A percentile compares a stretch with the other conserved stretches of the same genome.
phyloP scores from a whole-genome alignment of 2,797 vertebrate species.

The Halcyon badia region DNA sequence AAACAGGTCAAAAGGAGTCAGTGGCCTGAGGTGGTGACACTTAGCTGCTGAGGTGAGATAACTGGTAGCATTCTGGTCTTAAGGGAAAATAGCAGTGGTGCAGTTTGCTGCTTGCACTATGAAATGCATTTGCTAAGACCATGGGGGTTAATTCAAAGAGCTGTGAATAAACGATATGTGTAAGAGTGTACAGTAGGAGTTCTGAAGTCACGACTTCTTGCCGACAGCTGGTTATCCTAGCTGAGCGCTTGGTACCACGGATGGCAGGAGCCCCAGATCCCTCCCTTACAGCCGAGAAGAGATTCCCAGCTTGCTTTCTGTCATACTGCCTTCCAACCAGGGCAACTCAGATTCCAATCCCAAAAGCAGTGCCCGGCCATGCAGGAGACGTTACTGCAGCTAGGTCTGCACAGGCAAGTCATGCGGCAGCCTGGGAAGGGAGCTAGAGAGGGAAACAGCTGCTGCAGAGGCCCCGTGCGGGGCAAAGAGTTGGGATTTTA shows the following conservation, averaged over 20 bases:
- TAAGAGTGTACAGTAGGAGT: background rate
- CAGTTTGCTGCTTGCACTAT: background rate
- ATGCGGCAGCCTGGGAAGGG: background rate
- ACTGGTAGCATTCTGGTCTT: background rate
- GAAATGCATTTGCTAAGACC: background rate
- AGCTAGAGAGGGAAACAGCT: background rate
- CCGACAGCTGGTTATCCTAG: background rate
- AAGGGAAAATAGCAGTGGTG: background rate
- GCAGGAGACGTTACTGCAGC: background rate
- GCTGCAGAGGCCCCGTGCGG: background rate
- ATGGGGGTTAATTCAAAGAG: background rate
- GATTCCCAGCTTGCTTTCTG: background rate
- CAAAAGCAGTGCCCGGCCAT: background rate
- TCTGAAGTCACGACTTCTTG: background rate
- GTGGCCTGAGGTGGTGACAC: background rate
- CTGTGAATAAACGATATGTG: background rate
- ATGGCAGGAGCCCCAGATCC: background rate
- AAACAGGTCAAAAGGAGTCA: background rate
- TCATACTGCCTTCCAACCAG: rapidly evolving
- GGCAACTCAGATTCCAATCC: background rate
- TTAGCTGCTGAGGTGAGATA: background rate
- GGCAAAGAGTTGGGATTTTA: background rate
- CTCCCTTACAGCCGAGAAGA: background rate
- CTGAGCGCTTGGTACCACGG: background rate
- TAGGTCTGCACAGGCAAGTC: background rate